Conservation (phyloP, 2,797 vertebrate genomes). For the Triplophysa bombifrons region DNA sequence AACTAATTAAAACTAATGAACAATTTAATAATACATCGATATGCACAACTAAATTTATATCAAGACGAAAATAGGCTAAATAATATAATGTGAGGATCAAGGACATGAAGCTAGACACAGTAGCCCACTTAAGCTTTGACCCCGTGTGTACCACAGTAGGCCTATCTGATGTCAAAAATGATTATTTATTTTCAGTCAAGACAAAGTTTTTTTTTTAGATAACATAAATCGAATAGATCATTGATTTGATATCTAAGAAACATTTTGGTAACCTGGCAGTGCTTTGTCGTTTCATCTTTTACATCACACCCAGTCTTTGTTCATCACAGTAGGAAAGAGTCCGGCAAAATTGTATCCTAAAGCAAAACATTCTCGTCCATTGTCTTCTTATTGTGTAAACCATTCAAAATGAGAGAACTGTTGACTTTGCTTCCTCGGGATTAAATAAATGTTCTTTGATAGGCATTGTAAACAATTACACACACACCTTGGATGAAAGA, state of each 20-base stretch:
- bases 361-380: conserved; percentile 44
- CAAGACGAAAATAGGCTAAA: too few relatives aligned
- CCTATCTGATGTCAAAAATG: too few relatives aligned
- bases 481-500: conserved; percentile 55
- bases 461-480: conserved; percentile 59
- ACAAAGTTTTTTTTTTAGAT: too few relatives aligned
- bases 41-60: too few relatives aligned
- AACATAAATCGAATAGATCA: too few relatives aligned
- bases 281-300: conserved; percentile 7
- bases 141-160: too few relatives aligned
- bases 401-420: conserved; percentile 50
- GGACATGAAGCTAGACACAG: too few relatives aligned
- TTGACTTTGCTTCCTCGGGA: conserved; percentile 35
- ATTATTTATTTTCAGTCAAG: too few relatives aligned
- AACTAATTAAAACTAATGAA: too few relatives aligned
- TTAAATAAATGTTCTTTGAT: conserved; percentile 56
- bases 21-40: too few relatives aligned
- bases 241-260: neutral
- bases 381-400: conserved; percentile 24
- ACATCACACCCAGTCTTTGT: conserved; percentile 47
- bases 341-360: conserved; percentile 46
- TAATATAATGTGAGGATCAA: too few relatives aligned
- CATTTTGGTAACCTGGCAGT: neutral
- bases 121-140: too few relatives aligned
- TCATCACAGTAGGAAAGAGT: conserved; percentile 48